Evolutionary conservation across 2,797 vertebrate species (phyloP), one percentile per base, ranked within the genome.

Genomic region (Phyllotis vaccarum): DNA sequence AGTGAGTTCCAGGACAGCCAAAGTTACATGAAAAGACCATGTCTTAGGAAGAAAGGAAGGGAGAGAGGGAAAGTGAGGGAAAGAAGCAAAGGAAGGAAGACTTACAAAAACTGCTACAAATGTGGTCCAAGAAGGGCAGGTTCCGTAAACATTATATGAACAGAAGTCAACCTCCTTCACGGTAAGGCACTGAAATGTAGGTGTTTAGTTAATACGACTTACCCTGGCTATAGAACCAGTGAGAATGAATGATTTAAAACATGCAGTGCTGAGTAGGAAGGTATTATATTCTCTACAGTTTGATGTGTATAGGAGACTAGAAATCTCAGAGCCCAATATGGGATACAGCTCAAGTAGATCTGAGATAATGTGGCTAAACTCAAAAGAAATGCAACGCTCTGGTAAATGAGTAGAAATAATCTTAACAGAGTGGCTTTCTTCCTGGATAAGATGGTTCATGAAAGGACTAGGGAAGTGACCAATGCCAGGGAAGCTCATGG

Each of bases 261-360:
- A 76, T 52, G 40, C 29, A 54, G n/a, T n/a, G 12, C 3, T 58
- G 1, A 52, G 7, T n/a, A 60, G 24, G 88, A 83, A 86, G 46
- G 0, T 56, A 75, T 75, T 97, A 74, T 58, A 81, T 60, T 62
- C 83, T 72, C 78, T 83, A 49, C 34, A 64, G 66, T 81, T 86
- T 92, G 34, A 76, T 89, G 29, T 79, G 76, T 79, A 91, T 29
- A 93, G 90, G 54, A 96, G 86, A 70, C 7, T 70, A 95, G 74
- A 37, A 75, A 40, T 40, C 16, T 66, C 43, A 93, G 40, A 93
- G 78, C 24, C 54, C 9, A 62, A 19, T 74, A 14, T 13, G 34
- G 16, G 19, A 52, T 37, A 93, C 2, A 93, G 78, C 40, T 87
- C 34, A 93, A 87, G 46, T 90, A 76, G 11, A 58, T 89, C 79